Percentiles rank a stretch among this genome's conserved stretches.
phyloP scores from a whole-genome alignment of 2,888 invertebrate genomes.

The Aphodius sticticus region DNA sequence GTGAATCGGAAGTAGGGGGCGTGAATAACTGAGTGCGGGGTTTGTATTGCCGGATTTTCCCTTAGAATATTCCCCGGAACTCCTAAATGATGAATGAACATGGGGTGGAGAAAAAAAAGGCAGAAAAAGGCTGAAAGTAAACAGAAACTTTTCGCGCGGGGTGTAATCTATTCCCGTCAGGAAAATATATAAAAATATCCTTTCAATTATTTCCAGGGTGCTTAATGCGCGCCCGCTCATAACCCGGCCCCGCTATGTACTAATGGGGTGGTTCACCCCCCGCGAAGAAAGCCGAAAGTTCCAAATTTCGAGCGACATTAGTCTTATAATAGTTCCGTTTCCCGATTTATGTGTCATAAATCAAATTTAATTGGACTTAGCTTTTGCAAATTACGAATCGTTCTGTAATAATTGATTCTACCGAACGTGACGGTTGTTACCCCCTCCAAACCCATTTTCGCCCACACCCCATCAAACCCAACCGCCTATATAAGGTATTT shows the following conservation, averaged over 20 bases:
- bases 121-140: constrained; percentile 15
- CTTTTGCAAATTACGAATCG: not conserved
- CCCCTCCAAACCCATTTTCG: not conserved
- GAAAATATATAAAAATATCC: not conserved
- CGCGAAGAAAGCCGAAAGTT: constrained; percentile 4
- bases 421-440: not conserved
- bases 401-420: not conserved
- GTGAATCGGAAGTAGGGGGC: not conserved
- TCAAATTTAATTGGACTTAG: not conserved
- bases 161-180: constrained; percentile 4
- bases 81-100: constrained; percentile 21
- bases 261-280: not conserved
- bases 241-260: not conserved
- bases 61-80: constrained; percentile 8
- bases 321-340: constrained; percentile 4
- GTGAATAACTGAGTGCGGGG: constrained; percentile 4
- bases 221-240: not conserved
- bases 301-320: not conserved
- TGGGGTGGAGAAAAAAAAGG: constrained; percentile 6
- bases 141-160: constrained; percentile 16
- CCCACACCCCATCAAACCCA: not conserved
- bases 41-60: constrained; percentile 13
- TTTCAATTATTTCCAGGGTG: constrained; percentile 4
- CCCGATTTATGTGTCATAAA: not conserved
- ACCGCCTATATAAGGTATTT: not conserved